Base-by-base conservation (phyloP, 2,113 vertebrate genomes). In the Archocentrus centrarchus region DNA sequence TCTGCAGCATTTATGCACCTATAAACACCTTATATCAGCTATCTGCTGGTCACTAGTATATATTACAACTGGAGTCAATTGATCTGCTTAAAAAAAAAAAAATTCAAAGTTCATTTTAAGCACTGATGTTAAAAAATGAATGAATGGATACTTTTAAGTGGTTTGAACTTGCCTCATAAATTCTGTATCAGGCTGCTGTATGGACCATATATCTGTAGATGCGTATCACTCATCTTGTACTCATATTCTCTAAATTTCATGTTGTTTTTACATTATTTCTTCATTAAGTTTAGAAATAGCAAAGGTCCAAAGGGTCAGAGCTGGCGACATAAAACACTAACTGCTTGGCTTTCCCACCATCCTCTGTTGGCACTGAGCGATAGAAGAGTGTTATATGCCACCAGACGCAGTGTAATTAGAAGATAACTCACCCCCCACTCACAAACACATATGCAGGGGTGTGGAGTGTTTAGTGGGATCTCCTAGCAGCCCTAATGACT, bases 401-500 rank as follows among this genome's bases (percentile, higher is more conserved):
- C 59, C 37, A 58, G 73, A 73, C 76, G 20, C 59, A 37, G 35
- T 78, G 82, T 66, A 68, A 86, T 89, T 77, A 86, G 27, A 82
- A 77, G 86, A 91, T 92, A 80, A 87, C 81, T 91, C 87, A 82
- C 37, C 59, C 75, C 59, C 50, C 82, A 58, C 62, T 59, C 66
- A 50, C 75, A 83, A 85, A 66, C 62, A 61, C 84, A 70, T 11
- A 60, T 62, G 62, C 63, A 80, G 27, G 62, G n/a, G 14, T 64
- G 20, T 37, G 13, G 37, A 35, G 77, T 27, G 61, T 80, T 88
- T 39, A 30, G 59, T 68, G 66, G 32, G 50, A 87, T 95, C 90
- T 91, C 93, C 91, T 92, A 94, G 94, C 93, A 94, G 93, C 93
- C 79, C 11, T 83, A 77, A 92, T 88, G 81, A 76, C 79, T 86